phyloP scores from a whole-genome alignment of 2,113 vertebrate genomes.

The Chaetorhynchus papuensis region DNA sequence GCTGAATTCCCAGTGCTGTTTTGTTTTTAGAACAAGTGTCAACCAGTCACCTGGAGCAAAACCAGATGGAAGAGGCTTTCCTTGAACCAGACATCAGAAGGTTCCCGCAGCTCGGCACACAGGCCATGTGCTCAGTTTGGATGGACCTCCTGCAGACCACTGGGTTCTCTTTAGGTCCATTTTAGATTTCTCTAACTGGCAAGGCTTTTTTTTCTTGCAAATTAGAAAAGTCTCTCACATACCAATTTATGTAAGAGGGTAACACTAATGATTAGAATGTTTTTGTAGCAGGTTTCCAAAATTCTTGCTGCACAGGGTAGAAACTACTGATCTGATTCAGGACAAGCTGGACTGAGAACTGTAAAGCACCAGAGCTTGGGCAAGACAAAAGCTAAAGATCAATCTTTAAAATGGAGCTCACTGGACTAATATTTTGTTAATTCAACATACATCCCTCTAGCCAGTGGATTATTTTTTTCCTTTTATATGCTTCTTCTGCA shows the following conservation, averaged over 20 bases:
- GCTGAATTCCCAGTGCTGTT: not conserved
- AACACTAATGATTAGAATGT: fast-evolving
- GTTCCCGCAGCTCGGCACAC: not conserved
- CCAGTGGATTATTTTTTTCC: not conserved
- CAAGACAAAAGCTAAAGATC: not conserved
- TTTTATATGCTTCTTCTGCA: not conserved
- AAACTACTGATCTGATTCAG: not conserved
- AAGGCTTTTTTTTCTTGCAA: not conserved
- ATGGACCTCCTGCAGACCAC: not conserved
- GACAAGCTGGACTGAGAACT: not conserved
- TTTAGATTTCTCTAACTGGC: not conserved
- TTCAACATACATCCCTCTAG: fast-evolving
- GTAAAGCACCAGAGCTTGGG: not conserved
- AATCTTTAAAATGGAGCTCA: not conserved
- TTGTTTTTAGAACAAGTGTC: not conserved
- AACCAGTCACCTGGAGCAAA: not conserved
- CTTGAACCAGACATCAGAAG: not conserved
- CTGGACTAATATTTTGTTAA: not conserved
- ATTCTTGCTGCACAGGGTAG: not conserved
- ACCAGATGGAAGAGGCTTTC: not conserved
- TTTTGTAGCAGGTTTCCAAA: not conserved
- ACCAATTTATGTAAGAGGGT: not conserved
- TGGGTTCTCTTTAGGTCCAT: not conserved
- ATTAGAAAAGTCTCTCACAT: not conserved
- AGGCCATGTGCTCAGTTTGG: not conserved